These are phyloP conservation scores for Fragum sueziense DNA, from an alignment of 2,888 invertebrate genomes.

Conservation along the genomic window DNA sequence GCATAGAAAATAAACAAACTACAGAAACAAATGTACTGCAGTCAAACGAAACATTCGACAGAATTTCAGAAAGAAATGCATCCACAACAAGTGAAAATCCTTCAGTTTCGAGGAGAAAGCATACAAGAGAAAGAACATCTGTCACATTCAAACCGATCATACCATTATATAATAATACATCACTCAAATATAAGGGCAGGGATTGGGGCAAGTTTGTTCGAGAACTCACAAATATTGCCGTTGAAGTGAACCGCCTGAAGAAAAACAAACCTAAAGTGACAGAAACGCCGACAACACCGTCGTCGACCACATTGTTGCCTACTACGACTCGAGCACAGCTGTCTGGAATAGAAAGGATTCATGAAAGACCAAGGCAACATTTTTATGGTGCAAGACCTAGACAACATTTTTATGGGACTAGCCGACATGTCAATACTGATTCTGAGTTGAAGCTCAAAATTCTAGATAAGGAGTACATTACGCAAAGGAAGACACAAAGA, in stretches of 20 bases:
- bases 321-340: too few species aligned
- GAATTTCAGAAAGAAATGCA: too few species aligned
- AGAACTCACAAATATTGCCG: not conserved
- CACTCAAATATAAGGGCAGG: slow-evolving; percentile 7
- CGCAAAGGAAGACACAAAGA: not conserved
- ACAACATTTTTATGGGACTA: not conserved
- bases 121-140: not conserved
- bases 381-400: not conserved
- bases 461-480: not conserved
- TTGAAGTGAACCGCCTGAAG: slow-evolving; percentile 7
- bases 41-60: too few species aligned
- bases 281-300: not conserved
- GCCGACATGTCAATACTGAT: not conserved
- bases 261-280: not conserved
- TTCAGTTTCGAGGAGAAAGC: too few species aligned
- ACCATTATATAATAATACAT: not conserved
- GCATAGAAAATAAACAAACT: too few species aligned
- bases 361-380: not conserved
- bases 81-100: too few species aligned
- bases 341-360: too few species aligned
- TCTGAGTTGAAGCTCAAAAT: not conserved
- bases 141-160: slow-evolving; percentile 10
- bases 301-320: not conserved
- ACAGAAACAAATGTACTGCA: too few species aligned
- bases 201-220: slow-evolving; percentile 10